These are phyloP conservation scores for Rhogogaster chlorosoma DNA, from an alignment of 2,888 invertebrate genomes.

Conservation along the genomic window DNA sequence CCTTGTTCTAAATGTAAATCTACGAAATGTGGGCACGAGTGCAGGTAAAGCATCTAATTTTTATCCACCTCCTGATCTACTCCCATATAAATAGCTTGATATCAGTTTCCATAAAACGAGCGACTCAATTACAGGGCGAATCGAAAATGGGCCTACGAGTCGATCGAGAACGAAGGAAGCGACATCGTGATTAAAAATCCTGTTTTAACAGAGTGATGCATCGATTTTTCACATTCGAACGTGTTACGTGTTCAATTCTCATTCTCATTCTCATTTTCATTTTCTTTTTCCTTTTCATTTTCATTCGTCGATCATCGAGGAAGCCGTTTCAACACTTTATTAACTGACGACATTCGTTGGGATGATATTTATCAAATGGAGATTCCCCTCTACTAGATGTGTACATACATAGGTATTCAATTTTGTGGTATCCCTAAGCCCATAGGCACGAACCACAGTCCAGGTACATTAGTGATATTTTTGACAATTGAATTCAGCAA, in stretches of 20 bases:
- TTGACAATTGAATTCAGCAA: background rate
- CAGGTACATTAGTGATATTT: background rate
- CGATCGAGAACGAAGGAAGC: slow-evolving; percentile 89
- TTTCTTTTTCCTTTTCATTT: background rate
- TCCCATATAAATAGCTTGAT: background rate
- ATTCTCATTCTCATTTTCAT: background rate
- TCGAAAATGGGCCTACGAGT: slow-evolving; percentile 89
- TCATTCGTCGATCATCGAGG: background rate
- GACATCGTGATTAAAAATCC: slow-evolving; percentile 83
- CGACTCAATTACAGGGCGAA: slow-evolving; percentile 80
- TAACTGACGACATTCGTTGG: background rate
- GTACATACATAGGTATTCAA: background rate
- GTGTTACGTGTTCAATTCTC: background rate
- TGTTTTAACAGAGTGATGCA: slow-evolving; percentile 65
- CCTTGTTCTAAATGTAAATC: slow-evolving; percentile 88
- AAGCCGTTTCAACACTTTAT: background rate
- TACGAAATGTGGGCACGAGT: slow-evolving; percentile 89
- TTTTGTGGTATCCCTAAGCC: background rate
- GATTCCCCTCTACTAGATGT: background rate
- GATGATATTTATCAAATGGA: background rate
- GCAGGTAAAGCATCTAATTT: slow-evolving; percentile 79
- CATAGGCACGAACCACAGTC: background rate
- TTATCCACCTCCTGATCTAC: background rate
- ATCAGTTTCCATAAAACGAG: background rate
- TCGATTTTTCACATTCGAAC: background rate